A percentile compares a stretch with the other conserved stretches of the same genome.
phyloP scores from a whole-genome alignment of 2,797 vertebrate species.

The Sebastes umbrosus region DNA sequence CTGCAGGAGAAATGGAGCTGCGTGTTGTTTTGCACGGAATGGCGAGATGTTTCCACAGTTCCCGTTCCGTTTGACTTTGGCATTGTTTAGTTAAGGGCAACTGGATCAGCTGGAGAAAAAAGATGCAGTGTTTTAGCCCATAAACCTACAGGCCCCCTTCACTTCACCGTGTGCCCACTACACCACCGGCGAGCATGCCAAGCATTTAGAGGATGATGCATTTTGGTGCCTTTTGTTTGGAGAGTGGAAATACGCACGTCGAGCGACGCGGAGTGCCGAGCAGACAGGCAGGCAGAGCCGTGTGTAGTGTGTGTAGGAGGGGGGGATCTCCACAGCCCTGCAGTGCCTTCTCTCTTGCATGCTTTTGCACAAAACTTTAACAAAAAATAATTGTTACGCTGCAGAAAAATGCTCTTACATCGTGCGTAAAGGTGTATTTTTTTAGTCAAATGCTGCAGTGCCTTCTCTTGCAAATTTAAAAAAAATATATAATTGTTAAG shows the following conservation, averaged over 20 bases:
- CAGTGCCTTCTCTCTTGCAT: slow-evolving; percentile 23
- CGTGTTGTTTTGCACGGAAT: slow-evolving; percentile 6
- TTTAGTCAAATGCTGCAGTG: too few species aligned
- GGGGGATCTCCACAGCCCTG: slow-evolving; percentile 18
- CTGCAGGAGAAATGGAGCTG: neutral
- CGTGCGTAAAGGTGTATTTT: neutral
- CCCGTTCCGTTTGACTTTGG: slow-evolving; percentile 74
- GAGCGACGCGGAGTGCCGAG: neutral
- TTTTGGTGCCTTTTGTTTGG: slow-evolving; percentile 48
- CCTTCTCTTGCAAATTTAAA: too few species aligned
- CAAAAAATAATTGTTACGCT: neutral
- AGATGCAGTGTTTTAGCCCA: neutral
- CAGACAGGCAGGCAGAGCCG: neutral
- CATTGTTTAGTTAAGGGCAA: slow-evolving; percentile 73
- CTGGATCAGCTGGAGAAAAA: slow-evolving; percentile 27
- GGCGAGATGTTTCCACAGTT: slow-evolving; percentile 46
- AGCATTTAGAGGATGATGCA: neutral
- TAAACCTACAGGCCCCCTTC: neutral
- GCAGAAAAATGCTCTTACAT: neutral
- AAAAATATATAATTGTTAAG: neutral
- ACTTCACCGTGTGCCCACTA: neutral
- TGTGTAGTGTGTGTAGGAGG: neutral
- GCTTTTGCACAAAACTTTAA: slow-evolving; percentile 34
- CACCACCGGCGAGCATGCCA: neutral
- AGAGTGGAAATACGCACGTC: slow-evolving; percentile 22